phyloP scores from a whole-genome alignment of 30 jellyfish, hydroid and myxozoan genomes.

The Pseudorhiza aurosa region DNA sequence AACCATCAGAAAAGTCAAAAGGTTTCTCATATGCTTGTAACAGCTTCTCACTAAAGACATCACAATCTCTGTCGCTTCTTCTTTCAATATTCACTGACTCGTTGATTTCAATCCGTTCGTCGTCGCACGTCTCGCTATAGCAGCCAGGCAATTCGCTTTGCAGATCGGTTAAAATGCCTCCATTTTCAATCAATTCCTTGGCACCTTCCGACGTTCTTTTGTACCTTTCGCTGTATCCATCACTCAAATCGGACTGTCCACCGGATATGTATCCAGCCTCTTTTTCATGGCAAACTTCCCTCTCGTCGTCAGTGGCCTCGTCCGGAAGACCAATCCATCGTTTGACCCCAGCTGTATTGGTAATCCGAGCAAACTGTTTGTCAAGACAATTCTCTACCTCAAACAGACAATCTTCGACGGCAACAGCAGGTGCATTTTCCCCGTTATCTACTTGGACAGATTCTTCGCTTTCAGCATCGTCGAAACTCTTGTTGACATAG shows the following conservation, averaged over 20 bases:
- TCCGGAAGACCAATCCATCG: conserved; percentile 2
- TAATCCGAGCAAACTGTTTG: conserved; percentile 17
- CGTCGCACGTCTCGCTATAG: conserved; percentile 10
- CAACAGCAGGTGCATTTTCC: conserved; percentile 41
- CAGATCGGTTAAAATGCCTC: neutral
- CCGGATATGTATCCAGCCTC: conserved; percentile 4
- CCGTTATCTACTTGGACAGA: neutral
- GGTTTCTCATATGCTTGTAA: neutral
- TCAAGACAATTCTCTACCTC: neutral
- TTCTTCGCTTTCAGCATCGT: neutral
- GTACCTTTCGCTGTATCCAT: conserved; percentile 33
- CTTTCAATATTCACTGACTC: neutral
- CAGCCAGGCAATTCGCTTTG: conserved; percentile 37
- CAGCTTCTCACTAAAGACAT: neutral
- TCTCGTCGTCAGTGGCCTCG: too few species aligned
- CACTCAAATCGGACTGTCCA: conserved; percentile 27
- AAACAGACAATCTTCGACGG: neutral
- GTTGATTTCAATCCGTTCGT: neutral
- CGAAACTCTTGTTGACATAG: conserved; percentile 1
- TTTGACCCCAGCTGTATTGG: conserved; percentile 7
- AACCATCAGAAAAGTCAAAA: neutral
- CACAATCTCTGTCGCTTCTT: neutral
- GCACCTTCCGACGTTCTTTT: neutral
- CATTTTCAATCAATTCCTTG: neutral
- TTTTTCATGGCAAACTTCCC: conserved; percentile 8